These are phyloP conservation scores for Hemiscyllium ocellatum DNA, from an alignment of 2,113 vertebrate genomes.

Conservation along the genomic window DNA sequence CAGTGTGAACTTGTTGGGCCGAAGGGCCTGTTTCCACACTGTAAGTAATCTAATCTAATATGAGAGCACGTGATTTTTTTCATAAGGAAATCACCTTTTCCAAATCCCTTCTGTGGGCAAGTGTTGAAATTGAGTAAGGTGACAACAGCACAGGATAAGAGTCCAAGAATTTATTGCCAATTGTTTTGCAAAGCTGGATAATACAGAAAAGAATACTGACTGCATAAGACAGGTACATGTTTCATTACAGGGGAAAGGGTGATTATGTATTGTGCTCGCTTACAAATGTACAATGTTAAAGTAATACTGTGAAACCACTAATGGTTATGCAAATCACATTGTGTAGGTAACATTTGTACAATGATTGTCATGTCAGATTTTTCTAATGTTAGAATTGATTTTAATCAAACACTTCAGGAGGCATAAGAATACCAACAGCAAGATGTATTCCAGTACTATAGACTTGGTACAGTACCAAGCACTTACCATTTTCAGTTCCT, in stretches of 20 bases:
- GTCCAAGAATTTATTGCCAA: conserved; percentile 17
- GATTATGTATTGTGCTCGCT: background rate
- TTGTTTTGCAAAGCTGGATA: conserved; percentile 32
- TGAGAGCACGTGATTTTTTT: background rate
- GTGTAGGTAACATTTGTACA: conserved; percentile 17
- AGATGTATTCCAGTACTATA: background rate
- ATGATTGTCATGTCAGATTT: conserved; percentile 2
- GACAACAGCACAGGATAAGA: background rate
- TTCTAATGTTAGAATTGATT: background rate
- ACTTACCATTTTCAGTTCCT: background rate
- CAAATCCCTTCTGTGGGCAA: background rate
- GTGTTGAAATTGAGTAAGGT: background rate
- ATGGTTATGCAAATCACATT: conserved; percentile 12
- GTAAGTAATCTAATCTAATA: too few relatives aligned
- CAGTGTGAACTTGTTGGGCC: too few relatives aligned
- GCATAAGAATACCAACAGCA: background rate
- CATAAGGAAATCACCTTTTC: background rate
- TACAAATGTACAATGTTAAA: conserved; percentile 17
- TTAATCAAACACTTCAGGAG: background rate
- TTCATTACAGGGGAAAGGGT: background rate
- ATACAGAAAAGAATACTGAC: conserved; percentile 22
- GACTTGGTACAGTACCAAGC: background rate
- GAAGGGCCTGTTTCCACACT: too few relatives aligned
- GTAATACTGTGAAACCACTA: conserved; percentile 24
- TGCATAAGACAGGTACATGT: background rate